Conservation (phyloP, 2,797 vertebrate genomes). For the Lutjanus campechanus region DNA sequence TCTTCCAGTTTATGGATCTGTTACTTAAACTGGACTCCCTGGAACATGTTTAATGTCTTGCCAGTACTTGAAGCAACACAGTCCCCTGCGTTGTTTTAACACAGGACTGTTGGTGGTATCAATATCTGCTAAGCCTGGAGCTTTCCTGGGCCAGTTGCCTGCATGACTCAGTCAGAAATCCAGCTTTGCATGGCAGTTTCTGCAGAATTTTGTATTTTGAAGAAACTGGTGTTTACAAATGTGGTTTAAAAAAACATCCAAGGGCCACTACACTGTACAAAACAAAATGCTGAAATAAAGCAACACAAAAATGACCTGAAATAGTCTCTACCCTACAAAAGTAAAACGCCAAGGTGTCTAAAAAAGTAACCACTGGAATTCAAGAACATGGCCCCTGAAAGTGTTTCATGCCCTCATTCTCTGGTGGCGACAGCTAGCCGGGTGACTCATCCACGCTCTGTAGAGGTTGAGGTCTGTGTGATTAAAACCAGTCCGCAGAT, state of each 20-base stretch:
- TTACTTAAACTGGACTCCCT: background rate
- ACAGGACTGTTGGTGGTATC: background rate
- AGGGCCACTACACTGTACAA: background rate
- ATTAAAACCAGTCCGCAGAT: slow-evolving; percentile 64
- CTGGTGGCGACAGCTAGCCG: slow-evolving; percentile 56
- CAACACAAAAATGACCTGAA: background rate
- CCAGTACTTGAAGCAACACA: background rate
- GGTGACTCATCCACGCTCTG: slow-evolving; percentile 59
- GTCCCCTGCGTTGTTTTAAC: background rate
- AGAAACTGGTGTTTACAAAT: background rate
- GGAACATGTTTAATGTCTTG: background rate
- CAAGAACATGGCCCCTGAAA: slow-evolving; percentile 21
- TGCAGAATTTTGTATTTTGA: too few species aligned
- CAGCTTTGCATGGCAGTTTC: background rate
- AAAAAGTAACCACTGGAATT: slow-evolving; percentile 10
- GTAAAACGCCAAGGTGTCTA: background rate
- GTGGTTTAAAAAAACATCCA: background rate
- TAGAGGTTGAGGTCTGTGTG: slow-evolving; percentile 56
- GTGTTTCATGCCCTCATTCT: slow-evolving; percentile 44
- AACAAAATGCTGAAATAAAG: background rate
- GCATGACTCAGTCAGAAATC: background rate
- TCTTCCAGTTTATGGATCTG: background rate
- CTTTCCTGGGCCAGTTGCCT: background rate
- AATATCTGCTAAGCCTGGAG: too few species aligned
- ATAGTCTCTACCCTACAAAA: background rate